Percentiles rank a stretch among this genome's conserved stretches.
These are phyloP conservation scores for Anguilla japonica DNA, from an alignment of 2,113 vertebrate genomes.

Conservation along the genomic window DNA sequence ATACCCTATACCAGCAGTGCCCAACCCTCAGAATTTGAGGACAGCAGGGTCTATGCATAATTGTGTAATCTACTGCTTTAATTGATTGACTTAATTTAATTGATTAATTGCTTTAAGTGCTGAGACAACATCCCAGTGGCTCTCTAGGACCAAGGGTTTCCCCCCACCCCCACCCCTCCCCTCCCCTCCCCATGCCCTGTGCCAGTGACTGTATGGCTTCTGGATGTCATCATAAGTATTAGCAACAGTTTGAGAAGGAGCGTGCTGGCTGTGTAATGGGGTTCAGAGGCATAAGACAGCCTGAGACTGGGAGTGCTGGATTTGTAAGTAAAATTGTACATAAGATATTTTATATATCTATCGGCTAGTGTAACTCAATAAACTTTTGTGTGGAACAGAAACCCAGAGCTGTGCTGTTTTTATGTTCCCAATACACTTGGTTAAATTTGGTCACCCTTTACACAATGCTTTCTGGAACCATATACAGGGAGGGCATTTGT, in stretches of 20 bases:
- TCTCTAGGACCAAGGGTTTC: too few species aligned
- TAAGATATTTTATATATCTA: conserved; percentile 21
- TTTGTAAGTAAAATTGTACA: conserved; percentile 17
- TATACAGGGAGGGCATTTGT: neutral
- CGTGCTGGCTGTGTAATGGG: neutral
- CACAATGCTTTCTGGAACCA: neutral
- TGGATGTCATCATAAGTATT: neutral
- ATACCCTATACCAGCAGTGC: neutral
- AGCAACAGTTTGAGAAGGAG: too few species aligned
- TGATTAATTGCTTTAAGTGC: too few species aligned
- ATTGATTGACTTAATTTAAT: neutral
- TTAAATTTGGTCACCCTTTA: neutral
- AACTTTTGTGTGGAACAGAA: neutral
- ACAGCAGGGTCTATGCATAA: too few species aligned
- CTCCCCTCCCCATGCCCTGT: too few species aligned
- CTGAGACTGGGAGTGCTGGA: neutral
- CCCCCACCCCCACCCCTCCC: too few species aligned
- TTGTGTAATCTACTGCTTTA: too few species aligned
- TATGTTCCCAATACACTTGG: neutral
- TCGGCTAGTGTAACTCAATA: conserved; percentile 11
- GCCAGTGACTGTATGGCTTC: neutral
- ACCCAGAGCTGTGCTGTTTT: neutral
- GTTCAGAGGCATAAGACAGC: neutral
- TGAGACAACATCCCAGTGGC: too few species aligned
- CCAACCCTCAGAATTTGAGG: neutral